Conservation (phyloP, 2,113 vertebrate genomes). For the Microcebus lehilahytsara region DNA sequence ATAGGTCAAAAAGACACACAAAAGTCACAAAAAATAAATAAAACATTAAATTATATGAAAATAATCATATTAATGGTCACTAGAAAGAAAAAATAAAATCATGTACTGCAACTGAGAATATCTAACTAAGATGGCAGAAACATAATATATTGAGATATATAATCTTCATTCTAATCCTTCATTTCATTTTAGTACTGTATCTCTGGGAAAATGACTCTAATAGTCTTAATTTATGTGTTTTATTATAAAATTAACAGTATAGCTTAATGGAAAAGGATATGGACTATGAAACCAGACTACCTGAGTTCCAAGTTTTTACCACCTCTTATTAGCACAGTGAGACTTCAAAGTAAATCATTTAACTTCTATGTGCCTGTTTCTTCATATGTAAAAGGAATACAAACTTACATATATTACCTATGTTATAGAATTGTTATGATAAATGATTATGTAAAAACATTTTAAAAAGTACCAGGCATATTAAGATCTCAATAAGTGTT, state of each 20-base stretch:
- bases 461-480: not conserved
- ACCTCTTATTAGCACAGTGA: not conserved
- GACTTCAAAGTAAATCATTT: not conserved
- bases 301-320: not conserved
- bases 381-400: not conserved
- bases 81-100: not conserved
- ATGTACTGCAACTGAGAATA: not conserved
- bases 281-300: not conserved
- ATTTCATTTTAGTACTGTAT: not conserved
- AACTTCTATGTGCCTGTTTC: not conserved
- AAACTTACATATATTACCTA: not conserved
- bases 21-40: slow-evolving; percentile 1
- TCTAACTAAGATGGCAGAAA: not conserved
- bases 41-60: slow-evolving; percentile 28
- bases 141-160: not conserved
- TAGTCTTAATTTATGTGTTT: not conserved
- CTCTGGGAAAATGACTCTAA: not conserved
- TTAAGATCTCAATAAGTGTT: not conserved
- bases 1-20: not conserved
- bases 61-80: not conserved
- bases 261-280: not conserved
- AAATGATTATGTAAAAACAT: not conserved
- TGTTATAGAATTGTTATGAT: not conserved
- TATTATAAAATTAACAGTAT: not conserved
- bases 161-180: not conserved